These are phyloP conservation scores for Acipenser ruthenus DNA, from an alignment of 2,797 vertebrate species.

Conservation along the genomic window DNA sequence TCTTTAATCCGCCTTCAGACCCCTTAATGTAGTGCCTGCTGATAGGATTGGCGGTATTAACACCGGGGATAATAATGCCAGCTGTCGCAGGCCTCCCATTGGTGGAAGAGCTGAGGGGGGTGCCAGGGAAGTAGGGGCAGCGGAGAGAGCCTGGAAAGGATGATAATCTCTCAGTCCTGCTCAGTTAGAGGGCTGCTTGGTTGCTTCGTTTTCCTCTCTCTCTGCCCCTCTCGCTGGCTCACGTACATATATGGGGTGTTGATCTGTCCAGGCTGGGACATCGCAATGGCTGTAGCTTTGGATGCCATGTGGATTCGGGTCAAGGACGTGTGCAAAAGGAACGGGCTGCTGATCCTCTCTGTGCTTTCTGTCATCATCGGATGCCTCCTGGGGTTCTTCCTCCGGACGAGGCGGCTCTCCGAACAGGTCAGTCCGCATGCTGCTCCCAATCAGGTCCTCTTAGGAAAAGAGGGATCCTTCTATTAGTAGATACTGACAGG, in stretches of 20 bases:
- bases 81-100: slow-evolving; percentile 49
- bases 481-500: too few species aligned
- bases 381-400: slow-evolving; percentile 91
- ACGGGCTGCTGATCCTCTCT: slow-evolving; percentile 89
- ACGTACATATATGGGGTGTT: slow-evolving; percentile 56
- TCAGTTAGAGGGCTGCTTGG: slow-evolving; percentile 34
- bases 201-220: slow-evolving; percentile 20
- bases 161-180: slow-evolving; percentile 37
- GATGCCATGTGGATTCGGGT: slow-evolving; percentile 73
- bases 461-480: too few species aligned
- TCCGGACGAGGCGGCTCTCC: slow-evolving; percentile 82
- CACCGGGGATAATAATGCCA: slow-evolving; percentile 37
- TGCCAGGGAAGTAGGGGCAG: slow-evolving; percentile 38
- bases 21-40: slow-evolving; percentile 48
- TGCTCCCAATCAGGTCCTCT: not conserved
- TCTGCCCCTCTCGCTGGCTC: slow-evolving; percentile 19
- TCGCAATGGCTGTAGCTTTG: slow-evolving; percentile 72
- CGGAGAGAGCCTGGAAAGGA: slow-evolving; percentile 35
- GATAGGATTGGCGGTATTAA: slow-evolving; percentile 51
- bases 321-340: slow-evolving; percentile 86
- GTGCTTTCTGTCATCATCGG: slow-evolving; percentile 90
- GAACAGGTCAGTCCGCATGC: slow-evolving; percentile 74
- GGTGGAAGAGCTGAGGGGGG: slow-evolving; percentile 26
- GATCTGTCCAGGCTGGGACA: slow-evolving; percentile 39
- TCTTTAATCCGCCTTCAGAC: slow-evolving; percentile 83